Evolutionary conservation across 2,888 invertebrate species (phyloP).

Genomic region (Minunthozetes semirufus): DNA sequence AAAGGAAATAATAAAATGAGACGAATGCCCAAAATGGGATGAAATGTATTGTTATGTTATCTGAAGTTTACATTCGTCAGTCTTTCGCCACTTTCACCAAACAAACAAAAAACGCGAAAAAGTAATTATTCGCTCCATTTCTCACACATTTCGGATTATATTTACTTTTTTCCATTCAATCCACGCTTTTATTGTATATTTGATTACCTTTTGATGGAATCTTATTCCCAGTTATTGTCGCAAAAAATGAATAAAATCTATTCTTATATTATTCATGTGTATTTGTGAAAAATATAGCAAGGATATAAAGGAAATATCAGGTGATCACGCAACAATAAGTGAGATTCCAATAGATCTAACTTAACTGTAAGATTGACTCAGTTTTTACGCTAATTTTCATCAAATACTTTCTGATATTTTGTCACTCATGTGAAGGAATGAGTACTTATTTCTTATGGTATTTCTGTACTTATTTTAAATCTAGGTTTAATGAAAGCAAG

Average conservation of each 20-base stretch:
- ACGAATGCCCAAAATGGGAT: not conserved
- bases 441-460: too few species aligned
- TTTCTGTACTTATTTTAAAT: too few species aligned
- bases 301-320: too few species aligned
- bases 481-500: too few species aligned
- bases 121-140: constrained; percentile 18
- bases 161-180: not conserved
- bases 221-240: not conserved
- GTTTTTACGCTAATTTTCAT: too few species aligned
- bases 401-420: too few species aligned
- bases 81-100: not conserved
- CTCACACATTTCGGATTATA: not conserved
- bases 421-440: too few species aligned
- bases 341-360: too few species aligned
- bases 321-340: too few species aligned
- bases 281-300: too few species aligned
- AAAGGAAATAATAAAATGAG: not conserved
- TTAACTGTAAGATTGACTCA: too few species aligned
- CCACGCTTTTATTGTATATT: constrained; percentile 8
- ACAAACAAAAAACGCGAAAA: not conserved
- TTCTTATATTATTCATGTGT: too few species aligned
- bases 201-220: not conserved
- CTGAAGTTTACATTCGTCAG: not conserved
- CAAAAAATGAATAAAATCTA: not conserved
- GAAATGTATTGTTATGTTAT: constrained; percentile 3